Percentiles rank a stretch among this genome's conserved stretches.
These are phyloP conservation scores for Cephonodes hylas DNA, from an alignment of 2,888 invertebrate species.

Conservation along the genomic window DNA sequence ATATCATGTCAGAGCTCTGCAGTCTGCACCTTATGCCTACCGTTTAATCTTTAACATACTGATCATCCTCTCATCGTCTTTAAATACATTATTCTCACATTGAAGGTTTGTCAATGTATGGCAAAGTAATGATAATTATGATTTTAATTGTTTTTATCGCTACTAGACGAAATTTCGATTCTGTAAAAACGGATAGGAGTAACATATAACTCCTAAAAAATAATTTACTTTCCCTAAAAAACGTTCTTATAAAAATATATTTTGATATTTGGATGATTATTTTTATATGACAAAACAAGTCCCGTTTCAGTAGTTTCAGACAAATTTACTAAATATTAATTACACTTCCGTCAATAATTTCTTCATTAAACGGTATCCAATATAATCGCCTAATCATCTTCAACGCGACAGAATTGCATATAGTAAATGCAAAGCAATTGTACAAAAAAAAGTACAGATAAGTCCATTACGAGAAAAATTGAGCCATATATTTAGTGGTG, in stretches of 20 bases:
- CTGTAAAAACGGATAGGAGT: too few relatives aligned
- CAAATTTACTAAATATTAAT: too few relatives aligned
- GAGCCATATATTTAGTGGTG: not conserved
- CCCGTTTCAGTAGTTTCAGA: too few relatives aligned
- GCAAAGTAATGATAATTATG: not conserved
- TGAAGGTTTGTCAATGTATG: not conserved
- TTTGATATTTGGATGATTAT: too few relatives aligned
- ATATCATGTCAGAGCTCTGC: not conserved
- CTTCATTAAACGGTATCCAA: not conserved
- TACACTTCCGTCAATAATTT: not conserved
- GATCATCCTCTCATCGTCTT: not conserved
- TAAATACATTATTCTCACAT: not conserved
- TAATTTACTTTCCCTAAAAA: too few relatives aligned
- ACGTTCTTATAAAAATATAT: too few relatives aligned
- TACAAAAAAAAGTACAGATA: not conserved
- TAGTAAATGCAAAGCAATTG: not conserved
- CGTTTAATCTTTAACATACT: not conserved
- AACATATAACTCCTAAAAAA: too few relatives aligned
- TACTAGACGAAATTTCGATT: too few relatives aligned
- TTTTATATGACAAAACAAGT: too few relatives aligned
- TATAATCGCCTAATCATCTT: not conserved
- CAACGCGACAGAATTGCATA: not conserved
- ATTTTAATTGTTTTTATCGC: too few relatives aligned
- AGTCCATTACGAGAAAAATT: slow-evolving; percentile 7
- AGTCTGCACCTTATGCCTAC: not conserved